Evolutionary conservation across 2,113 vertebrate genomes (phyloP), one percentile per base, ranked within the genome.

Genomic region (Paraplagusia blochii): DNA sequence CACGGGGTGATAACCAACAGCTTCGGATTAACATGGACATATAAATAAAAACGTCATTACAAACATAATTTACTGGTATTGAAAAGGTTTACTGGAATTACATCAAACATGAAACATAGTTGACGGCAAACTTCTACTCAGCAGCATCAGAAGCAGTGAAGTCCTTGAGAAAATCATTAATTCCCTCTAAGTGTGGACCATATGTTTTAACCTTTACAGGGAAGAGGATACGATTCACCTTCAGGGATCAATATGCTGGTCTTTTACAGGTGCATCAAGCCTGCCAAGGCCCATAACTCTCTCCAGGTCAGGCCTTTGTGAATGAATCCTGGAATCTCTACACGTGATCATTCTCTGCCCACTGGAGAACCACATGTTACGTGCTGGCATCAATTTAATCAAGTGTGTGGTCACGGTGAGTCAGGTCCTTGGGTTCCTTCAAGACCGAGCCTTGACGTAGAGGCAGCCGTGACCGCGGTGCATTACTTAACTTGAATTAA

Each of bases 401-500:
- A 65, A 44, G 13, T n/a, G 44, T 44, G 43, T 16, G 33, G 29
- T 44, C 12, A 15, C 12, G 38, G 14, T 6, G 61, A 53, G 43
- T 18, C 44, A 13, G 49, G 42, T 43, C 44, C 8, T 44, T 68
- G 22, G 1, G 54, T 71, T 70, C 46, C 70, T 42, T 43, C 4
- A 22, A 59, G 71, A 46, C 55, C 66, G 19, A 48, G 58, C 64
- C 51, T 42, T 10, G 36, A 66, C 50, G 58, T 19, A 40, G 34
- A 65, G 58, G 63, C 69, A 61, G 44, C 66, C 49, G 58, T 59
- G 65, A 75, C 68, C 69, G 58, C 2, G 22, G 19, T 48, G 49
- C 19, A 69, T 68, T 72, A 0, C 44, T 74, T 66, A 53, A 63
- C 67, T 48, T 70, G 75, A 83, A 59, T 71, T 77, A 70, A 40